Conservation (phyloP, 2,797 vertebrate genomes). For the Argya squamiceps region DNA sequence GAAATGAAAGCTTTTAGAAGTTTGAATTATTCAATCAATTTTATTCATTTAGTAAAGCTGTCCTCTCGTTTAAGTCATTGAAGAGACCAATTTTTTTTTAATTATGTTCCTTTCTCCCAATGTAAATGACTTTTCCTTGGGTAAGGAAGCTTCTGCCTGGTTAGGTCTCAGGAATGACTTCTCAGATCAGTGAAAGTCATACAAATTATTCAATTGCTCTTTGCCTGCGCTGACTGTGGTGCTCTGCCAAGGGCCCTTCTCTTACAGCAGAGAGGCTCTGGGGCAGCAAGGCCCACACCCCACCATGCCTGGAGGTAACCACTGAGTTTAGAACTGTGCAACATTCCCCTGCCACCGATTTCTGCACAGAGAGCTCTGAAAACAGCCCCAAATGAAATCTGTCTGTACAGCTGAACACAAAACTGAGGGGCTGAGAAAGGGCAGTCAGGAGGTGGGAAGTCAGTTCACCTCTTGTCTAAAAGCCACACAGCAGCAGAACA, state of each 20-base stretch:
- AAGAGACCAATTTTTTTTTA: background rate
- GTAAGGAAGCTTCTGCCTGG: background rate
- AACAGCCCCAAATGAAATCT: background rate
- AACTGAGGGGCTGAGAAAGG: background rate
- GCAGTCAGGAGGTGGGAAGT: background rate
- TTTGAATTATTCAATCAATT: background rate
- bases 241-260: background rate
- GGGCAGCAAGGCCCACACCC: background rate
- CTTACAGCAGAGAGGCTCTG: background rate
- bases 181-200: background rate
- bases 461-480: background rate
- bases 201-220: background rate
- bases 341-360: background rate
- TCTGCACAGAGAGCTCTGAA: background rate
- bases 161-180: background rate
- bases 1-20: background rate
- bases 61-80: background rate
- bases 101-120: background rate
- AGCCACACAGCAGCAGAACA: background rate
- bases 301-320: background rate
- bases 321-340: background rate
- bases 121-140: background rate
- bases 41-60: background rate
- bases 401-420: background rate
- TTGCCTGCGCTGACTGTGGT: rapidly evolving